These are phyloP conservation scores for Scaptomyza reducta DNA, from an alignment of 2,888 invertebrate species.

Conservation along the genomic window DNA sequence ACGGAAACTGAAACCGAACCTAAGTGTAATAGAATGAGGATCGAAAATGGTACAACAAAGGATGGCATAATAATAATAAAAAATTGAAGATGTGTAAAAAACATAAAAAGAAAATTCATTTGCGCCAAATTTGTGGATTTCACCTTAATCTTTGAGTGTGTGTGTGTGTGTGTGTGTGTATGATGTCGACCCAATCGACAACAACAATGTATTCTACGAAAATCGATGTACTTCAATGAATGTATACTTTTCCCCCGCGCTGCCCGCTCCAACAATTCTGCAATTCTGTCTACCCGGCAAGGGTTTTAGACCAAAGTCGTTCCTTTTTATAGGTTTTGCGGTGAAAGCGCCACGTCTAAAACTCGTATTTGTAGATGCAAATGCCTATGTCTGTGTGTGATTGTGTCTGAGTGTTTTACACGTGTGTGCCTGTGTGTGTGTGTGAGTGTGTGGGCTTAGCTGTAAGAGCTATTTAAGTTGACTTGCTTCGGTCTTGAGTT, in stretches of 20 bases:
- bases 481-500: constrained; percentile 51
- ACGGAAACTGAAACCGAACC: constrained; percentile 60
- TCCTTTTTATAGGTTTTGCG: constrained; percentile 73
- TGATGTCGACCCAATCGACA: constrained; percentile 2
- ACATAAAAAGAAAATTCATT: constrained; percentile 80
- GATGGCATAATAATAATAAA: constrained; percentile 79
- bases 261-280: constrained; percentile 9
- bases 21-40: constrained; percentile 79
- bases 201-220: constrained; percentile 72
- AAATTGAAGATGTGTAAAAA: constrained; percentile 79
- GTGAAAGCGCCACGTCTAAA: constrained; percentile 65
- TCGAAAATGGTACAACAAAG: constrained; percentile 79
- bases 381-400: constrained; percentile 35
- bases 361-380: constrained; percentile 51
- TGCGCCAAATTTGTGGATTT: constrained; percentile 81
- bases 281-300: constrained; percentile 12
- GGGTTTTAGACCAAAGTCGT: constrained; percentile 55
- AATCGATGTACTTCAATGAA: constrained; percentile 72
- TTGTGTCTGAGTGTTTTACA: background rate
- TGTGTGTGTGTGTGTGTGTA: constrained; percentile 1
- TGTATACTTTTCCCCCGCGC: constrained; percentile 36
- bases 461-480: constrained; percentile 72
- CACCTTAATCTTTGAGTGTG: constrained; percentile 69
- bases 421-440: constrained; percentile 4
- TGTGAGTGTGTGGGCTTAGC: constrained; percentile 24